Evolutionary conservation across 2,113 vertebrate species (phyloP), one percentile per base, ranked within the genome.

Genomic region (Bujurquina vittata): DNA sequence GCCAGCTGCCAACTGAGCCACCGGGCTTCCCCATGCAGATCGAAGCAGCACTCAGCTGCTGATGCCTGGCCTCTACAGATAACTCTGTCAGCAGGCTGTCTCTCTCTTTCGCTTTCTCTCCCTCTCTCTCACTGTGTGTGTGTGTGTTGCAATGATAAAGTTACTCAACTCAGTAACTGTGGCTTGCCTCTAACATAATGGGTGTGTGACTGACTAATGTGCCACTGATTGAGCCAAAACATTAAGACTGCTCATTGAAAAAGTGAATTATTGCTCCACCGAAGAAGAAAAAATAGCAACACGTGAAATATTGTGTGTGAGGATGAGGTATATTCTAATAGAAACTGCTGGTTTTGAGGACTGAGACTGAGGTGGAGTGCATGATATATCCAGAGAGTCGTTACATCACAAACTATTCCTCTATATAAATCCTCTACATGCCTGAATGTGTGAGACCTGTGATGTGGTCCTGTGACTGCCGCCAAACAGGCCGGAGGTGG

Each of bases 41-140:
- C 57, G 65, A 84, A 20, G 46, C 67, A 58, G 69, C 59, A 65
- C 77, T 85, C 60, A 46, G 75, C 59, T 84, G 52, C 54, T 59
- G 67, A 54, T 75, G 84, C 73, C 84, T 86, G 84, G 74, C 62
- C 74, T 73, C 79, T 57, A 14, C 63, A 77, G 84, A 86, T 86
- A 81, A 78, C 84, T 85, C 56, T 85, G 77, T 52, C 46, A 52
- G 46, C 17, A 52, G 18, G 2, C 46, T 52, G 15, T 52, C 15
- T 52, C 15, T 49, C 14, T 49, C 14, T 52, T n/a, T n/a, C n/a
- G n/a, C 15, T 52, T 5, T 52, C 43, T 15, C 43, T 15, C 43
- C 15, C 11, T 12, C 10, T 80, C n/a, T n/a, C n/a, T n/a, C n/a
- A n/a, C n/a, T 33, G 5, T 46, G 43, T 46, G 43, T 46, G 43